Conservation (phyloP, 2,113 vertebrate species). For the human (Homo sapiens) region DNA sequence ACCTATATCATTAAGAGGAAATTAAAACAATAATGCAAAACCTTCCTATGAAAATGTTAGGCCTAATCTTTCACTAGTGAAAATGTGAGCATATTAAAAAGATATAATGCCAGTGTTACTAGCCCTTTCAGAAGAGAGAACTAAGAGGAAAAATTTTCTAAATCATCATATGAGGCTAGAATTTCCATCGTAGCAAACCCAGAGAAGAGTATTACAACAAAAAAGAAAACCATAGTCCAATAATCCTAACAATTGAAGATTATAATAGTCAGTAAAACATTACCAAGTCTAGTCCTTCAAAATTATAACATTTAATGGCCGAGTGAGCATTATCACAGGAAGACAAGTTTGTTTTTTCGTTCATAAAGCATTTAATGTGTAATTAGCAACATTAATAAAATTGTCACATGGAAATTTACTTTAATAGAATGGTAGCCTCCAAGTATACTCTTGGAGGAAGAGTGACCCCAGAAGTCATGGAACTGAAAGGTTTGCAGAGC, state of each 20-base stretch:
- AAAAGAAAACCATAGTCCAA: not conserved
- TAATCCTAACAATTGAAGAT: not conserved
- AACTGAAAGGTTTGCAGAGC: not conserved
- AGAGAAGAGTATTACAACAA: not conserved
- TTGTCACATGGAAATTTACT: not conserved
- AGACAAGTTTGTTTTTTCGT: not conserved
- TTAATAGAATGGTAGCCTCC: not conserved
- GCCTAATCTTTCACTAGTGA: rapidly evolving
- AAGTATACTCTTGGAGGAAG: not conserved
- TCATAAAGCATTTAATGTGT: not conserved
- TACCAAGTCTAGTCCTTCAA: not conserved
- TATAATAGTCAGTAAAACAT: not conserved
- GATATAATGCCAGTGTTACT: not conserved
- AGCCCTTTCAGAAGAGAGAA: not conserved
- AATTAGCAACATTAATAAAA: not conserved
- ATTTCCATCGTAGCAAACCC: not conserved
- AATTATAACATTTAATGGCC: not conserved
- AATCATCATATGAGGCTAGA: not conserved
- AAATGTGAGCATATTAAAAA: not conserved
- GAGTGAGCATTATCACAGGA: not conserved
- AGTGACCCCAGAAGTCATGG: not conserved
- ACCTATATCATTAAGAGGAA: not conserved
- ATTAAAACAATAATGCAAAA: not conserved
- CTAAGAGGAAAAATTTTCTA: not conserved
- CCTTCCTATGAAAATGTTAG: not conserved